Percentiles rank a stretch among this genome's conserved stretches.
Conservation (phyloP, 2,888 invertebrate species). For the Lepidochitona cinerea region DNA sequence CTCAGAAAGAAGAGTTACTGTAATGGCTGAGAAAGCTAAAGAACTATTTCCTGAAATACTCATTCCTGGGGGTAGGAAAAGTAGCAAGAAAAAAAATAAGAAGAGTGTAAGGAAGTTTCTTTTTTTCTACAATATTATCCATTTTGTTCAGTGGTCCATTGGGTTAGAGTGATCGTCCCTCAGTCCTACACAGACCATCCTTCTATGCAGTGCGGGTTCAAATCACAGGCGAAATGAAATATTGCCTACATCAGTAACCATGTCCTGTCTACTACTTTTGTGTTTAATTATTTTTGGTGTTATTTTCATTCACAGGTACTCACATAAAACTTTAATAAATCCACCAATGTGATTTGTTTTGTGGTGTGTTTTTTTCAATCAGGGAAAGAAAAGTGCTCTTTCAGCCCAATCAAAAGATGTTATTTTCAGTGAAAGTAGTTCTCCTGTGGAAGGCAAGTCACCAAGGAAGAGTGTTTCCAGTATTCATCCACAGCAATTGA, state of each 20-base stretch:
- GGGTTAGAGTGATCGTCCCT: no score
- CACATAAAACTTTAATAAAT: no score
- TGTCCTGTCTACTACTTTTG: no score
- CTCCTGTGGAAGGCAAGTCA: not conserved
- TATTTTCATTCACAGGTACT: no score
- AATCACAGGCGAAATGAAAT: no score
- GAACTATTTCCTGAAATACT: conserved; percentile 50
- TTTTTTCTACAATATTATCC: no score
- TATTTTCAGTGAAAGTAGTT: not conserved
- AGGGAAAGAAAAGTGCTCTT: not conserved
- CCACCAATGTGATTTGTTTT: no score
- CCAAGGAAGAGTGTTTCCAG: not conserved
- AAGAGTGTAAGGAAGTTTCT: not conserved
- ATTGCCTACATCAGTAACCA: no score
- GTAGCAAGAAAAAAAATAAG: conserved; percentile 12
- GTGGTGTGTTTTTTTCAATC: not conserved
- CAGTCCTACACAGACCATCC: no score
- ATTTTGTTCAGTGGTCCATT: not conserved
- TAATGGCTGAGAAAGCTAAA: conserved; percentile 48
- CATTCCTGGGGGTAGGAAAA: conserved; percentile 43
- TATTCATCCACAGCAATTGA: no score
- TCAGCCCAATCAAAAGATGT: not conserved
- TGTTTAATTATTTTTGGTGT: no score
- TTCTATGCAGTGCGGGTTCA: no score
- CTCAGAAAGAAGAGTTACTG: conserved; percentile 41